A percentile compares a stretch with the other conserved stretches of the same genome.
These are phyloP conservation scores for Tetramorium alpestre DNA, from an alignment of 1,140 invertebrate genomes.

Conservation along the genomic window DNA sequence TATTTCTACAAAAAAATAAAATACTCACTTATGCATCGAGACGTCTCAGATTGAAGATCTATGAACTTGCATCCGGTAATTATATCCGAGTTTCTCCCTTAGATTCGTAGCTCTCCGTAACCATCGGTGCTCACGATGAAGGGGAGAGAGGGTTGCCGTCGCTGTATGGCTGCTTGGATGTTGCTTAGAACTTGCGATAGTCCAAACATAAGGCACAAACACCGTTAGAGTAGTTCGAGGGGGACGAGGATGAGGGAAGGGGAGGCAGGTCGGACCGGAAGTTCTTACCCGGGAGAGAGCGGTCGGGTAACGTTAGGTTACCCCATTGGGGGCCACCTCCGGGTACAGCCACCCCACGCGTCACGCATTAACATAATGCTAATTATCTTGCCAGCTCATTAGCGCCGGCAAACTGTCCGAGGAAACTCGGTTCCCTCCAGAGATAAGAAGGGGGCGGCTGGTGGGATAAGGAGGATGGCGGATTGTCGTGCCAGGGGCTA, in stretches of 20 bases:
- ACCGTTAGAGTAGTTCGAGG: slow-evolving; percentile 49
- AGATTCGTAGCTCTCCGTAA: slow-evolving; percentile 41
- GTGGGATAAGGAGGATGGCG: slow-evolving; percentile 47
- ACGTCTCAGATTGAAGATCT: slow-evolving; percentile 7
- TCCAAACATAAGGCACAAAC: slow-evolving; percentile 77
- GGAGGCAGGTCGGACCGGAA: slow-evolving; percentile 64
- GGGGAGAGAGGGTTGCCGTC: slow-evolving; percentile 40
- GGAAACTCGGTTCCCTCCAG: slow-evolving; percentile 79
- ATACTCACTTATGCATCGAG: neutral
- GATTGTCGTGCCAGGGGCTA: slow-evolving; percentile 67
- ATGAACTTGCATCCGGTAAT: slow-evolving; percentile 47
- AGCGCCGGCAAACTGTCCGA: slow-evolving; percentile 85
- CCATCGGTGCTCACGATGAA: slow-evolving; percentile 30
- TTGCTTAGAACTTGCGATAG: slow-evolving; percentile 74
- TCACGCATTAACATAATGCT: slow-evolving; percentile 86
- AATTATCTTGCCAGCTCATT: slow-evolving; percentile 86
- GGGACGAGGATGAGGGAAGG: neutral
- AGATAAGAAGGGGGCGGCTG: slow-evolving; percentile 75
- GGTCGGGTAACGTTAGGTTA: slow-evolving; percentile 82
- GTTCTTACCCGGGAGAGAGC: slow-evolving; percentile 61
- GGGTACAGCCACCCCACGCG: slow-evolving; percentile 70
- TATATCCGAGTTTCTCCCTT: slow-evolving; percentile 11
- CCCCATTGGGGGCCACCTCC: slow-evolving; percentile 69
- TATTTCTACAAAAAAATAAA: neutral
- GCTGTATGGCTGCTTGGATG: slow-evolving; percentile 43